Base-by-base conservation (phyloP, 2,797 vertebrate species). In the Rhinichthys osculus region DNA sequence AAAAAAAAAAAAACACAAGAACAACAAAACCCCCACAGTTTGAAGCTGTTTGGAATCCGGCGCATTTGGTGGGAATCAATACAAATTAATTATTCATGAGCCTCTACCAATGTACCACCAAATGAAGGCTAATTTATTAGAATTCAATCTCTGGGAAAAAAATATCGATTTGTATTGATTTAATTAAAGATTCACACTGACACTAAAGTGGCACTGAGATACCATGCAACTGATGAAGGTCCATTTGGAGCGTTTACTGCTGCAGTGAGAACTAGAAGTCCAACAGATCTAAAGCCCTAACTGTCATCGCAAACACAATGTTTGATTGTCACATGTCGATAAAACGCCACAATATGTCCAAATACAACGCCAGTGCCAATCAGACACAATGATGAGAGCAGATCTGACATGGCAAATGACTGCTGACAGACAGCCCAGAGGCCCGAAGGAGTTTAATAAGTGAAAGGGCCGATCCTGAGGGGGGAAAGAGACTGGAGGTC, bases 401-500 rank as follows among this genome's bases (percentile, higher is more conserved):
- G 21, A 17, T 4, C 40, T 19, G 71, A 66, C 21, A 54, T 40
- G 44, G 14, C n/a, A 33, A 50, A 52, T 52, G n/a, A 11, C n/a
- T 23, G 30, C 7, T 27, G 80, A 82, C 21, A 82, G 35, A 83
- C 76, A 82, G 67, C 72, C n/a, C 38, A 79, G 16, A 73, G 19
- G 69, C 79, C 78, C 77, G 27, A 23, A 84, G 50, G 76, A 50
- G 77, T 79, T 74, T 84, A 44, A 40, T 80, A 62, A 74, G 66
- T 30, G 64, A 78, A 78, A 57, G 70, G 79, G 77, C 1, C 1
- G 62, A 67, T 47, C 73, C 73, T n/a, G 62, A 84, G 59, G 81
- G 76, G 38, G 42, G 0, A 30, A 9, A 42, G n/a, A 62, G 81
- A 42, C 38, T 72, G 47, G 47, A 67, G 74, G 80, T 74, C 44